Evolutionary conservation across 2,797 vertebrate species (phyloP).

Genomic region (Martes flavigula): DNA sequence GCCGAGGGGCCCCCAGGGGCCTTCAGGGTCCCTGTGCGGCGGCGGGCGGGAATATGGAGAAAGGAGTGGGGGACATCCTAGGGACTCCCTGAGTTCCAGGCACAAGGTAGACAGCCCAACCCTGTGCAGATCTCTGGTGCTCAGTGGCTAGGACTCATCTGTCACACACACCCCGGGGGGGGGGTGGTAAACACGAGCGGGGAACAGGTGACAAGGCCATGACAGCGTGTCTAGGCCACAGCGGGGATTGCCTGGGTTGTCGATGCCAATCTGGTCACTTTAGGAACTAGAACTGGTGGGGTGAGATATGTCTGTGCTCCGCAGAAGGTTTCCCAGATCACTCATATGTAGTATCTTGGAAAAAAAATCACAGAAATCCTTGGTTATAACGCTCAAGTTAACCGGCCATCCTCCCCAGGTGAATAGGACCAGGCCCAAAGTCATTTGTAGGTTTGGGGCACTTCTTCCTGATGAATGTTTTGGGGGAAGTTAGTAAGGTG

Average conservation of each 20-base stretch:
- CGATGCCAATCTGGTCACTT: fast-evolving
- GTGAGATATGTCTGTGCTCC: neutral
- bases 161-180: neutral
- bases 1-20: neutral
- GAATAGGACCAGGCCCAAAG: neutral
- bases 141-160: neutral
- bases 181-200: neutral
- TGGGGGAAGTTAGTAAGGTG: neutral
- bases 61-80: neutral
- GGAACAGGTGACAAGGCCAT: neutral
- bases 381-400: neutral
- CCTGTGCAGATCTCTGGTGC: neutral
- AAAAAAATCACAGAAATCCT: neutral
- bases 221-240: neutral
- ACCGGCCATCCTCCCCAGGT: neutral
- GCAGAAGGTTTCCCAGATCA: neutral
- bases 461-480: neutral
- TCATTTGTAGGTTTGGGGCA: neutral
- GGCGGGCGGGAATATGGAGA: neutral
- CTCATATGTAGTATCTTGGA: neutral
- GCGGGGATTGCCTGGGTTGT: fast-evolving
- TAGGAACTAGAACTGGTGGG: fast-evolving
- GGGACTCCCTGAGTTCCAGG: neutral
- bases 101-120: neutral
- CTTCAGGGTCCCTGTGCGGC: neutral